Evolutionary conservation across 2,797 vertebrate species (phyloP).

Genomic region (Australoheros facetus): DNA sequence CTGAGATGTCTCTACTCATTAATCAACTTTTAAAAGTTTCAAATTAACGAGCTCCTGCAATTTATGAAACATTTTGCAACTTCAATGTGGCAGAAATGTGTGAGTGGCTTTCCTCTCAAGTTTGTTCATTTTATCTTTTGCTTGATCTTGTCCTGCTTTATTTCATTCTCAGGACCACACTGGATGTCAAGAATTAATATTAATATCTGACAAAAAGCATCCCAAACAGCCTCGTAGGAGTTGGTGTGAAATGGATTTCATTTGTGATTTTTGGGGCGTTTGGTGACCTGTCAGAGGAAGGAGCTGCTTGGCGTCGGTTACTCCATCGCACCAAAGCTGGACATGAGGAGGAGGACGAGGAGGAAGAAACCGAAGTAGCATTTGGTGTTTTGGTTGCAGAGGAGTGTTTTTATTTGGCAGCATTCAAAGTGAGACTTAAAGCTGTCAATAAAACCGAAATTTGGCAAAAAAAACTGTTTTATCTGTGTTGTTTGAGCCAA

Average conservation of each 20-base stretch:
- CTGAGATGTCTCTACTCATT: not conserved
- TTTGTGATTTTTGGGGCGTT: constrained; percentile 13
- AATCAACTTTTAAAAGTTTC: not conserved
- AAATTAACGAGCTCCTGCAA: not conserved
- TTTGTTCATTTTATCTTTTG: no score
- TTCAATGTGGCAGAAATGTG: not conserved
- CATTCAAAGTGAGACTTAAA: constrained; percentile 26
- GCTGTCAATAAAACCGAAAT: constrained; percentile 32
- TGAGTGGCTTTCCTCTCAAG: not conserved
- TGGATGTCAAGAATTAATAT: not conserved
- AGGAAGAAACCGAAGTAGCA: constrained; percentile 12
- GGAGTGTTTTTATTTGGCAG: constrained; percentile 53
- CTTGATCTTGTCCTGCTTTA: not conserved
- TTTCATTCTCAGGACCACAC: not conserved
- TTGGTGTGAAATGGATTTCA: constrained; percentile 36
- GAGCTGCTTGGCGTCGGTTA: constrained; percentile 17
- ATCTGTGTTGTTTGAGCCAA: not conserved
- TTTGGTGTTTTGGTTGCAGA: constrained; percentile 37
- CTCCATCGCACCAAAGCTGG: not conserved
- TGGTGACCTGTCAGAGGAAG: constrained; percentile 22
- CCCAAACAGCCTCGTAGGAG: constrained; percentile 13
- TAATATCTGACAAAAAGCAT: not conserved
- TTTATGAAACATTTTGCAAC: no score
- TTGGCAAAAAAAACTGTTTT: constrained; percentile 12
- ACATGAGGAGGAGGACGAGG: not conserved